Evolutionary conservation across 1,140 invertebrate genomes (phyloP).

Genomic region (Diachasmimorpha longicaudata): DNA sequence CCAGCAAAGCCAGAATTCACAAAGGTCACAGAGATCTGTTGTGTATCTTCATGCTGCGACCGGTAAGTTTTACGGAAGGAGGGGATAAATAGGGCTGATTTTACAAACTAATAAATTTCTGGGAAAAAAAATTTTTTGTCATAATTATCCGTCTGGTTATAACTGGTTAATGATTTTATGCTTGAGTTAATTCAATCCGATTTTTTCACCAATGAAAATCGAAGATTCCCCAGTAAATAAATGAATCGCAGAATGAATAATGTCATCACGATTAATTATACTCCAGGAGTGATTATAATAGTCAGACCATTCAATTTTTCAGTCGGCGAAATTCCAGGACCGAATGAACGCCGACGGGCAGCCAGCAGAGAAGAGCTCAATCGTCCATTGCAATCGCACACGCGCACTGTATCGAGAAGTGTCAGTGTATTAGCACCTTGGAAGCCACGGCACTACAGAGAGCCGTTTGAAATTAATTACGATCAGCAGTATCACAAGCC

Average conservation of each 20-base stretch:
- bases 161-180: too few species aligned
- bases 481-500: constrained; percentile 65
- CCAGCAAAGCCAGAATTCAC: constrained; percentile 80
- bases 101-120: too few species aligned
- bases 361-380: constrained; percentile 75
- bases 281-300: too few species aligned
- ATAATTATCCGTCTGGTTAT: too few species aligned
- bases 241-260: neutral
- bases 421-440: constrained; percentile 84
- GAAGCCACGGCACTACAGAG: constrained; percentile 75
- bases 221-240: too few species aligned
- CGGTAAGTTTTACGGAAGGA: constrained; percentile 54
- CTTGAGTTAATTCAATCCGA: too few species aligned
- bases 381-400: constrained; percentile 68
- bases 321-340: constrained; percentile 78
- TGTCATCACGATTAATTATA: neutral
- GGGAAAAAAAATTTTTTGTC: too few species aligned
- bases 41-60: constrained; percentile 82
- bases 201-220: too few species aligned
- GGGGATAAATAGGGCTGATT: neutral
- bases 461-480: constrained; percentile 81
- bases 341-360: constrained; percentile 66
- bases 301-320: constrained; percentile 37
- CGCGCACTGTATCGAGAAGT: constrained; percentile 78
- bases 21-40: constrained; percentile 78